Percentiles rank a stretch among this genome's conserved stretches.
Conservation (phyloP, 2,888 invertebrate species). For the Polyommatus iphigenia region DNA sequence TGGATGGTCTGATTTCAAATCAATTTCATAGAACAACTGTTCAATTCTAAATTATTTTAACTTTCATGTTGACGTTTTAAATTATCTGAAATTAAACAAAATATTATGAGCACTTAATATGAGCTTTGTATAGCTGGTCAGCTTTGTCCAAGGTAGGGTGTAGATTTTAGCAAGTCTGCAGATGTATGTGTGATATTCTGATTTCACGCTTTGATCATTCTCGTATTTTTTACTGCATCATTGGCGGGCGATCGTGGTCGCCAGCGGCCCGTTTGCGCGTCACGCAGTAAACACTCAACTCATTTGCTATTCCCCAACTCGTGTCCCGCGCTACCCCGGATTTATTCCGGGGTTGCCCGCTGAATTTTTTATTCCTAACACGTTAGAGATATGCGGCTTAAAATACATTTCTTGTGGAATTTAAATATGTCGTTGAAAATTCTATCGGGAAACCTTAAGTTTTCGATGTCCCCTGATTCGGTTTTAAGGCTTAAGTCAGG, state of each 20-base stretch:
- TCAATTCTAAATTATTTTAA: too few relatives aligned
- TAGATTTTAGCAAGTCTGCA: too few relatives aligned
- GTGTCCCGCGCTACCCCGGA: conserved; percentile 12
- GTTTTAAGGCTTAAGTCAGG: background rate
- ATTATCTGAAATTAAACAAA: too few relatives aligned
- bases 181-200: too few relatives aligned
- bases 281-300: conserved; percentile 29
- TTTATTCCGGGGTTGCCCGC: conserved; percentile 30
- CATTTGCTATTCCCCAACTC: conserved; percentile 33
- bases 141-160: too few relatives aligned
- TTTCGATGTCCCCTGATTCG: background rate
- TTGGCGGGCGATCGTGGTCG: background rate
- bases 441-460: conserved; percentile 2
- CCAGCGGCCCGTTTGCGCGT: background rate
- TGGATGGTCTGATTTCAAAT: too few relatives aligned
- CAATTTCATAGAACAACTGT: too few relatives aligned
- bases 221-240: too few relatives aligned
- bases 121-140: too few relatives aligned
- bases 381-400: conserved; percentile 28
- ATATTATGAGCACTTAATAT: too few relatives aligned
- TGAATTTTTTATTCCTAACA: conserved; percentile 34
- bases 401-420: conserved; percentile 23
- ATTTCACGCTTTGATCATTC: too few relatives aligned
- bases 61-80: too few relatives aligned
- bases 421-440: conserved; percentile 13